Base-by-base conservation (phyloP, 2,113 vertebrate species). In the Sminthopsis crassicaudata region DNA sequence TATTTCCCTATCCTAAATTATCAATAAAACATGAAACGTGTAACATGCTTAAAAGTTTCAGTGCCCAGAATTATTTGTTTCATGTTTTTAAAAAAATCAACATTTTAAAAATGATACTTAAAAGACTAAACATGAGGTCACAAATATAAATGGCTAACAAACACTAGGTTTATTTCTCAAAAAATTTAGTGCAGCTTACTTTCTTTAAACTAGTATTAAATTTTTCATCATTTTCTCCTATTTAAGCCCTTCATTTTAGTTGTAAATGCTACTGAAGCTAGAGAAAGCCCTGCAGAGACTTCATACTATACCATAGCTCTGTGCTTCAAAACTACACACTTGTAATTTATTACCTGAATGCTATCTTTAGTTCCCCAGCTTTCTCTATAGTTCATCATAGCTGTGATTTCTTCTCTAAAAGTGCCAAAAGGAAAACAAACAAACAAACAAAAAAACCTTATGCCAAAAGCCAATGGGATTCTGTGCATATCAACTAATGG, bases 141-240 rank as follows among this genome's bases (percentile, higher is more conserved):
- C 94, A 96, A 94, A 98, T 95, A 96, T 95, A 97, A 97, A 98
- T 96, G 96, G 97, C 55, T 98, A 94, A 89, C 96, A 98, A 94
- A 89, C 96, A 98, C 96, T 92, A 97, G 93, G 96, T 95, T 96
- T 94, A 98, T 96, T 94, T 97, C 95, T 97, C 97, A 98, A 98
- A 98, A 97, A 91, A 96, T 51, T 97, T 98, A 98, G 96, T 98
- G 98, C 98, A 98, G 97, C 95, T 98, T 97, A 97, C 96, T 96
- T 96, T 97, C 96, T 98, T 97, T 98, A 98, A 98, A 97, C 92
- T 93, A 97, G 94, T 90, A 96, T 90, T 96, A 95, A 92, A 93
- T 52, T 96, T 96, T 89, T 91, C 95, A 92, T 96, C 96, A 96
- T 94, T 93, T 97, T 97, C 92, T 97, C 95, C 97, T 97, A 89